These are phyloP conservation scores for Cossypha niveicapilla DNA, from an alignment of 2,797 vertebrate genomes.

Conservation along the genomic window DNA sequence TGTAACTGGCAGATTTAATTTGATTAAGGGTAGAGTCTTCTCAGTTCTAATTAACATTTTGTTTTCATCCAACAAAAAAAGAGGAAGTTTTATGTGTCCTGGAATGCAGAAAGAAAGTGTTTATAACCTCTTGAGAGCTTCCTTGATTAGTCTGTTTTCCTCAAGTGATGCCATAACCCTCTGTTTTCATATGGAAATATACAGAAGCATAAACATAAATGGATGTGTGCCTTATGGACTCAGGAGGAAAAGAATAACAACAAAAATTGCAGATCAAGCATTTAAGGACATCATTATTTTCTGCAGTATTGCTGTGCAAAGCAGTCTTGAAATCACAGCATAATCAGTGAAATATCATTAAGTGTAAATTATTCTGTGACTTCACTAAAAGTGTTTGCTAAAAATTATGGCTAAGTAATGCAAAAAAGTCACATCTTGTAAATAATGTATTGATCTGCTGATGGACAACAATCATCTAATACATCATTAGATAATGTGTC, in stretches of 20 bases:
- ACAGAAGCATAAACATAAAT: neutral
- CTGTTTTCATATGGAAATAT: neutral
- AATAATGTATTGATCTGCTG: constrained; percentile 20
- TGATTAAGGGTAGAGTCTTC: neutral
- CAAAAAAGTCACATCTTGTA: neutral
- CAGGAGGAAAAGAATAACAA: neutral
- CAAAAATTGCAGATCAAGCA: neutral
- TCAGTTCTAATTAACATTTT: constrained; percentile 16
- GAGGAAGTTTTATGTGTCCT: neutral
- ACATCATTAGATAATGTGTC: constrained; percentile 10
- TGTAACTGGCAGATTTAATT: neutral
- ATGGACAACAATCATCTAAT: neutral
- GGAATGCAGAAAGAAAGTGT: neutral
- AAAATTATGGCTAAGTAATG: neutral
- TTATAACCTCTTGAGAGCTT: neutral
- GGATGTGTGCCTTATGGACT: neutral
- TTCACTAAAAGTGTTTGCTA: neutral
- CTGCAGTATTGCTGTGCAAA: neutral
- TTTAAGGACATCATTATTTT: neutral
- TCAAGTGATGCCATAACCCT: neutral
- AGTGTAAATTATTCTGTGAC: neutral
- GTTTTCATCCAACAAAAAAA: neutral
- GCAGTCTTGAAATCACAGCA: neutral
- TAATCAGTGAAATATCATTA: neutral
- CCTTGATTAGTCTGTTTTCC: neutral